These are phyloP conservation scores for Drosophila suzukii DNA, from an alignment of 1,140 invertebrate genomes.

Conservation along the genomic window DNA sequence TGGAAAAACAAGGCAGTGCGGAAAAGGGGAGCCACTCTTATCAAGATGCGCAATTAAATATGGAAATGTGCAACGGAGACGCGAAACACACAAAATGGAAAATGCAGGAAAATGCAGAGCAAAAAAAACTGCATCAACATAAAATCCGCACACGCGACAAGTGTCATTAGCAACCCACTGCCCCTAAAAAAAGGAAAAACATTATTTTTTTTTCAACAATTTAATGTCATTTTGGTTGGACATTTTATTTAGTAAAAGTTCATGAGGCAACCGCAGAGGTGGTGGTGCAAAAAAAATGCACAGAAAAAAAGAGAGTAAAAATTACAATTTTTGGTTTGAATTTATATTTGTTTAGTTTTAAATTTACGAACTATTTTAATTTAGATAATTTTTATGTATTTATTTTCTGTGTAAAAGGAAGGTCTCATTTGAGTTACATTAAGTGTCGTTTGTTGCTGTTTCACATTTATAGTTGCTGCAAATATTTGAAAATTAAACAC, in stretches of 20 bases:
- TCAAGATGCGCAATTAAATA: constrained; percentile 82
- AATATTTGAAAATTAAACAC: constrained; percentile 78
- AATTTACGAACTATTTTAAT: no score
- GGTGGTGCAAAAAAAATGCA: background rate
- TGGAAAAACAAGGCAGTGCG: constrained; percentile 15
- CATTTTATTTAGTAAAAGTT: constrained; percentile 76
- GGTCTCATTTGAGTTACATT: constrained; percentile 23
- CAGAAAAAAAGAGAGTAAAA: background rate
- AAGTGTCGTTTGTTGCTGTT: constrained; percentile 70
- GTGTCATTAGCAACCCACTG: constrained; percentile 48
- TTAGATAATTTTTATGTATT: background rate
- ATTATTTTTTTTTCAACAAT: constrained; percentile 49
- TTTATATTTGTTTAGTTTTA: background rate
- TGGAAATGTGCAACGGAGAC: constrained; percentile 71
- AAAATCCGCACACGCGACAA: constrained; percentile 76
- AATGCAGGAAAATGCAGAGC: constrained; percentile 49
- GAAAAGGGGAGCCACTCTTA: constrained; percentile 38
- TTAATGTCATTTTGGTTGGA: constrained; percentile 74
- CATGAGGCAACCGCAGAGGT: constrained; percentile 44
- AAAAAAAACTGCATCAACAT: constrained; percentile 44
- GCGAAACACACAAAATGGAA: constrained; percentile 52
- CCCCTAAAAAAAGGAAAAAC: constrained; percentile 18
- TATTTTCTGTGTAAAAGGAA: constrained; percentile 1
- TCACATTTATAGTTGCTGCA: constrained; percentile 70
- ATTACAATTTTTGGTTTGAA: background rate